phyloP scores from a whole-genome alignment of 2,113 vertebrate species.

The Heteronetta atricapilla region DNA sequence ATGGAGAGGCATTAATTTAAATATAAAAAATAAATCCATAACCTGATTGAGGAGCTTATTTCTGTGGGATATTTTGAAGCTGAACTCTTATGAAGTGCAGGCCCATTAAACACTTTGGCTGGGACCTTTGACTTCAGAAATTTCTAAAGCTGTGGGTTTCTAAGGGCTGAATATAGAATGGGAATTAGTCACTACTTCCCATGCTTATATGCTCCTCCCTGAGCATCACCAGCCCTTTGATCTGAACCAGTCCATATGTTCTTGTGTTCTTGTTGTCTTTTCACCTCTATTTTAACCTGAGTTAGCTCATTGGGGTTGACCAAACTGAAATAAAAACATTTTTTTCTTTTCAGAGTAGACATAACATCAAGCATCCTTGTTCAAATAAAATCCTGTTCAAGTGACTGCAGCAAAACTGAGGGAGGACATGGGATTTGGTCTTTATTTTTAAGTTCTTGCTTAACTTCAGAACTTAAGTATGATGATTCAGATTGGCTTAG shows the following conservation, averaged over 20 bases:
- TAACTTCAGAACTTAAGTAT: background rate
- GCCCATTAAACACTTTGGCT: background rate
- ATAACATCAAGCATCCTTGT: background rate
- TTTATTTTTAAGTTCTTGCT: conserved; percentile 1
- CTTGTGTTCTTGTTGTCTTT: background rate
- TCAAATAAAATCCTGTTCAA: conserved; percentile 28
- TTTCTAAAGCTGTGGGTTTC: background rate
- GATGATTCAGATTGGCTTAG: conserved; percentile 10
- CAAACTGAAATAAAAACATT: background rate
- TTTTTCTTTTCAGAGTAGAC: background rate
- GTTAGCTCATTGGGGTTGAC: background rate
- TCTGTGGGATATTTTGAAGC: background rate
- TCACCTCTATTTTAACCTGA: background rate
- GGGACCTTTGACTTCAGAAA: background rate
- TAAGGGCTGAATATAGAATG: background rate
- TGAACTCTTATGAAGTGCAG: background rate
- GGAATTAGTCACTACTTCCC: conserved; percentile 15
- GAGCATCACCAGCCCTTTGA: background rate
- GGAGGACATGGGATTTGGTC: background rate
- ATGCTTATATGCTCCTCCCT: background rate
- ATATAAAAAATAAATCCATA: background rate
- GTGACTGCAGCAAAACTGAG: background rate
- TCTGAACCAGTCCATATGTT: background rate
- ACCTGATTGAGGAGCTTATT: background rate
- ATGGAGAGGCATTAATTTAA: background rate